Evolutionary conservation across 2,113 vertebrate species (phyloP).

Genomic region (Erinaceus europaeus): DNA sequence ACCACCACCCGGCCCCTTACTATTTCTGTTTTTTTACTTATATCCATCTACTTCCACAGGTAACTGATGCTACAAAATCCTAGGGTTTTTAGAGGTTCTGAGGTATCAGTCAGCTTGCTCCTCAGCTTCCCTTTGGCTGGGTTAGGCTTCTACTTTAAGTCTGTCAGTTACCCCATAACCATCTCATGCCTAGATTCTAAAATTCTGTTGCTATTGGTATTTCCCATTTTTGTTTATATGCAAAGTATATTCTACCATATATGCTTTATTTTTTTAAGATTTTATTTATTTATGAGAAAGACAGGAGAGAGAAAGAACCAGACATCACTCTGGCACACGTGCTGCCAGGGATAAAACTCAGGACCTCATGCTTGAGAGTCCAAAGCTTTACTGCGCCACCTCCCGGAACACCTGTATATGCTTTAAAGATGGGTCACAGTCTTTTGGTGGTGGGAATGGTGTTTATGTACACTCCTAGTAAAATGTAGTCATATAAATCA

Average conservation of each 20-base stretch:
- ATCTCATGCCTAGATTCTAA: not conserved
- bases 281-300: too few relatives aligned
- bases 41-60: not conserved
- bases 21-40: not conserved
- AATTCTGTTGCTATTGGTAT: not conserved
- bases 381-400: too few relatives aligned
- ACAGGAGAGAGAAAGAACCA: too few relatives aligned
- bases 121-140: not conserved
- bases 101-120: not conserved
- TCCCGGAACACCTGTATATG: too few relatives aligned
- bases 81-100: not conserved
- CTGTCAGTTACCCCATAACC: not conserved
- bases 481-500: too few relatives aligned
- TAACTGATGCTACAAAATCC: not conserved
- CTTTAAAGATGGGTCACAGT: too few relatives aligned
- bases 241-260: not conserved
- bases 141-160: not conserved
- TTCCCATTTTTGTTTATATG: not conserved
- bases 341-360: too few relatives aligned
- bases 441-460: too few relatives aligned
- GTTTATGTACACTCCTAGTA: too few relatives aligned
- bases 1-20: not conserved
- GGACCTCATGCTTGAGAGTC: too few relatives aligned
- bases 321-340: too few relatives aligned
- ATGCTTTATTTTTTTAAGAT: not conserved